Conservation (phyloP, 2,797 vertebrate genomes). For the Rhyacichthys aspro region DNA sequence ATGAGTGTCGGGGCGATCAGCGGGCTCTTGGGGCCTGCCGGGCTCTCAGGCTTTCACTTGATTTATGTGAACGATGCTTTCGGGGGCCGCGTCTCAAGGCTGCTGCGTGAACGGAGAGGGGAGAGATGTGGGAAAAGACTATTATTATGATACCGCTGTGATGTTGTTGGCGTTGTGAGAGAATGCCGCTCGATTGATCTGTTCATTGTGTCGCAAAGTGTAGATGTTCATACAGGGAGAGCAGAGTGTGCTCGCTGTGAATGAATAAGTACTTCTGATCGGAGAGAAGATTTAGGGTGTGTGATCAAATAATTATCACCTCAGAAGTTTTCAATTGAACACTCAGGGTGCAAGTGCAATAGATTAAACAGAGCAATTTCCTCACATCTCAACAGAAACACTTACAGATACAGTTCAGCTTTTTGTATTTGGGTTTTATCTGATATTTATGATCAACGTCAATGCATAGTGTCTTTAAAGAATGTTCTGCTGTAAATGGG, state of each 20-base stretch:
- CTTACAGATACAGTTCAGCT: background rate
- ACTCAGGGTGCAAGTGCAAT: background rate
- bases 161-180: constrained; percentile 56
- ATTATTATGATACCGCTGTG: constrained; percentile 44
- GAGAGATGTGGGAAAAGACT: constrained; percentile 37
- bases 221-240: constrained; percentile 21
- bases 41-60: constrained; percentile 54
- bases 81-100: constrained; percentile 42
- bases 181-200: constrained; percentile 56
- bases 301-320: constrained; percentile 18
- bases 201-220: constrained; percentile 47
- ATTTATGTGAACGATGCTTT: constrained; percentile 64
- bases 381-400: background rate
- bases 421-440: constrained; percentile 1
- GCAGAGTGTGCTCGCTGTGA: constrained; percentile 12
- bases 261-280: constrained; percentile 27
- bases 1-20: constrained; percentile 57
- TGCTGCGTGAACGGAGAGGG: constrained; percentile 27
- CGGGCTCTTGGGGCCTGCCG: constrained; percentile 49
- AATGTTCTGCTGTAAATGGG: background rate
- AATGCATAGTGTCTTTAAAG: background rate
- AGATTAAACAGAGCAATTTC: constrained; percentile 7
- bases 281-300: constrained; percentile 11
- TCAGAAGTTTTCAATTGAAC: constrained; percentile 20
- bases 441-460: constrained; percentile 1